Evolutionary conservation across 1,140 invertebrate genomes (phyloP).

Genomic region (Cepaea nemoralis): DNA sequence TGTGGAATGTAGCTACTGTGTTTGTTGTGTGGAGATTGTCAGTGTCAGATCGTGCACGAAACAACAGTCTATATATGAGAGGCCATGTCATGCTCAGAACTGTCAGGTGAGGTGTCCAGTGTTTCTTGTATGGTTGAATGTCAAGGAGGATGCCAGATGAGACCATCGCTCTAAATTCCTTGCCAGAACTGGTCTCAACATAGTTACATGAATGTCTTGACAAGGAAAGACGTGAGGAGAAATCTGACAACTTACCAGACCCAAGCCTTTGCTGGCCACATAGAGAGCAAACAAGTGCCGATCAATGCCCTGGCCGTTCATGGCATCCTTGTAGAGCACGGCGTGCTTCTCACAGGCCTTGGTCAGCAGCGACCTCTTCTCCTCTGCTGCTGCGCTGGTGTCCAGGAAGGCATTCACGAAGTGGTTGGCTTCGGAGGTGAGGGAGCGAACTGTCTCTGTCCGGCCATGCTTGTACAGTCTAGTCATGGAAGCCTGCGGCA

Average conservation of each 20-base stretch:
- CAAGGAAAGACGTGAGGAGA: not conserved
- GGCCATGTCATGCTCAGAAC: no score
- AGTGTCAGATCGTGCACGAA: no score
- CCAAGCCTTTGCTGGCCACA: conserved; percentile 74
- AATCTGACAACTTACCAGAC: conserved; percentile 68
- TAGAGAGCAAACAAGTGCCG: conserved; percentile 76
- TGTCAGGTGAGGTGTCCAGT: no score
- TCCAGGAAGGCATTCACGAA: conserved; percentile 81
- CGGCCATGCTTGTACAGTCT: conserved; percentile 94
- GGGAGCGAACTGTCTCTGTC: conserved; percentile 96
- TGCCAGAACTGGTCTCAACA: no score
- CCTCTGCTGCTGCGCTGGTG: conserved; percentile 72
- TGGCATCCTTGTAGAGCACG: conserved; percentile 90
- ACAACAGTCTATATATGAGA: no score
- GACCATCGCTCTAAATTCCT: no score
- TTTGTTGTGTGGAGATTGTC: no score
- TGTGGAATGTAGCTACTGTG: no score
- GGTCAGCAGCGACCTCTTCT: conserved; percentile 80
- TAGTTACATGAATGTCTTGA: not conserved
- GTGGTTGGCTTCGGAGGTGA: conserved; percentile 88
- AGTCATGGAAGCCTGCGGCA: conserved; percentile 96
- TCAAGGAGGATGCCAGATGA: no score
- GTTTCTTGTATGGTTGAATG: no score
- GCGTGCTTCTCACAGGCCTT: conserved; percentile 87
- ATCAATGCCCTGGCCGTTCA: conserved; percentile 92